Conservation (phyloP, 2,888 invertebrate genomes). For the Drosophila conformis region DNA sequence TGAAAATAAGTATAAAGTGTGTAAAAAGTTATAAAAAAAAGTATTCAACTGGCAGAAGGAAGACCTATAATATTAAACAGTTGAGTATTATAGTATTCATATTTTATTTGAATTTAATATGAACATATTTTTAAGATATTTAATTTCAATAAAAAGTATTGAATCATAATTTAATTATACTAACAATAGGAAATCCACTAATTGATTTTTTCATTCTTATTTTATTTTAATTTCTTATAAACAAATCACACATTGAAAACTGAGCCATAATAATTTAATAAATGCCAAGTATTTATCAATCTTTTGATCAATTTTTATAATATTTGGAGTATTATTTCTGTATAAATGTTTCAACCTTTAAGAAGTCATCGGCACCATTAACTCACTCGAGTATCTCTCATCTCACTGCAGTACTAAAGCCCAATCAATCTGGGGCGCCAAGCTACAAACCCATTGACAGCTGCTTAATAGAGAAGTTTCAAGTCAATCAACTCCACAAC, state of each 20-base stretch:
- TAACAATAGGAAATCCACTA: background rate
- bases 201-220: background rate
- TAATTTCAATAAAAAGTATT: too few species aligned
- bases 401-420: constrained; percentile 9
- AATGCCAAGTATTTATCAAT: background rate
- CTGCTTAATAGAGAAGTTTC: constrained; percentile 17
- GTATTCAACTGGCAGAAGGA: background rate
- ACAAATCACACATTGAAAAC: background rate
- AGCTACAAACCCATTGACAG: constrained; percentile 13
- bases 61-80: background rate
- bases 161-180: too few species aligned
- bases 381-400: background rate
- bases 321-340: background rate
- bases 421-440: constrained; percentile 19
- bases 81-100: background rate
- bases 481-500: constrained; percentile 16
- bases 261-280: background rate
- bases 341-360: background rate
- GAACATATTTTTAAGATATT: background rate
- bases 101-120: background rate
- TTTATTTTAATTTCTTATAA: too few species aligned
- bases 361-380: background rate
- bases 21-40: background rate
- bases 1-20: background rate
- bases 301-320: background rate